Percentiles rank a stretch among this genome's conserved stretches.
phyloP scores from a whole-genome alignment of 35 echinoderm and acorn worm species.

The Holothuria glaberrima region DNA sequence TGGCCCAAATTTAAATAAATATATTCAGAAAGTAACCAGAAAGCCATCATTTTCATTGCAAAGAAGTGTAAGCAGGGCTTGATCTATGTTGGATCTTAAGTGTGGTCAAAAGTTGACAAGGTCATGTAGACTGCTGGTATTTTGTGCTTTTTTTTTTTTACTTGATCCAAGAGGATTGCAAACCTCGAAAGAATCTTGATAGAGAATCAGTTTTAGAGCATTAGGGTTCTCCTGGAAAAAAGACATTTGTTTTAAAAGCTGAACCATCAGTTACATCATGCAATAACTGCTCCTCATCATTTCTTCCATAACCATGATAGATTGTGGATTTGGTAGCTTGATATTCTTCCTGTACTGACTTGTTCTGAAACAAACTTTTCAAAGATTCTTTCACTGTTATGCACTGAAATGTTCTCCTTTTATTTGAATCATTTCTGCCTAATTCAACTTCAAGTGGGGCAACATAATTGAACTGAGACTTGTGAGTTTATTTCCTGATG shows the following conservation, averaged over 20 bases:
- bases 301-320: conserved; percentile 40
- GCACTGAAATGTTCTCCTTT: no score
- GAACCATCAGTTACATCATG: conserved; percentile 18
- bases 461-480: no score
- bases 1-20: no score
- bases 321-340: neutral
- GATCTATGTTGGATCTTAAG: neutral
- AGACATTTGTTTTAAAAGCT: neutral
- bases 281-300: neutral
- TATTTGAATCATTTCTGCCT: no score
- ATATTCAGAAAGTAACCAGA: no score
- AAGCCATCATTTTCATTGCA: conserved; percentile 58
- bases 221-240: conserved; percentile 10
- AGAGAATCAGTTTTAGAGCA: conserved; percentile 3
- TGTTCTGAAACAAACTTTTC: no score
- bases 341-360: conserved; percentile 27
- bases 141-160: neutral
- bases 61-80: conserved; percentile 28
- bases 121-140: conserved; percentile 12
- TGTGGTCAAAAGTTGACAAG: conserved; percentile 32
- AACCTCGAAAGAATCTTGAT: conserved; percentile 20
- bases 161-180: conserved; percentile 25
- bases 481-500: no score
- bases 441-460: no score
- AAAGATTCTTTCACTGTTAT: no score